Evolutionary conservation across 2,113 vertebrate species (phyloP).

Genomic region (Prunella himalayana): DNA sequence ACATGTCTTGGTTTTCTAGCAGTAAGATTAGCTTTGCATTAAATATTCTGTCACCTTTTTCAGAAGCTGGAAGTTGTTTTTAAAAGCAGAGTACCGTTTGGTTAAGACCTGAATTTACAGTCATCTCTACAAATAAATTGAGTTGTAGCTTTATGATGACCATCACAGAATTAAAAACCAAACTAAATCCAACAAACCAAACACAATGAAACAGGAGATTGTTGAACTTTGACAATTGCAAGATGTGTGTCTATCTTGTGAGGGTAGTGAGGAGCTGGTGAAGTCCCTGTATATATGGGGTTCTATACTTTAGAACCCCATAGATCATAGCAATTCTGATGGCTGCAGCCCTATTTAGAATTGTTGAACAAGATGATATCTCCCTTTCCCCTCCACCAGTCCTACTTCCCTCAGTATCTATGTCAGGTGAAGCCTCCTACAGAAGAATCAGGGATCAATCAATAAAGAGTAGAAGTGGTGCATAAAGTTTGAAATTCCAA

Average conservation of each 20-base stretch:
- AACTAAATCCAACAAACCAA: not conserved
- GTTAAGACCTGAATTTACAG: not conserved
- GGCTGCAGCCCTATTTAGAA: not conserved
- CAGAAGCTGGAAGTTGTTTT: not conserved
- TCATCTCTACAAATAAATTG: not conserved
- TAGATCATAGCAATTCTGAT: not conserved
- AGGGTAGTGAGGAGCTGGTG: not conserved
- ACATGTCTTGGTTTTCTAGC: not conserved
- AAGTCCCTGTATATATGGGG: not conserved
- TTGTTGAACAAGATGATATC: not conserved
- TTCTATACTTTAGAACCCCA: not conserved
- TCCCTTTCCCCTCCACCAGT: not conserved
- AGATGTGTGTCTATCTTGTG: not conserved
- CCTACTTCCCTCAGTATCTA: not conserved
- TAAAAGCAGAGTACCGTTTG: not conserved
- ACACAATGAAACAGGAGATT: not conserved
- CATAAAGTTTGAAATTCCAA: constrained; percentile 15
- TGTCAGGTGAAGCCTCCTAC: not conserved
- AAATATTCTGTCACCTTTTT: not conserved
- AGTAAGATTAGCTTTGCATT: not conserved
- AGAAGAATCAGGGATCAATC: not conserved
- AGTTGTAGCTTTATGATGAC: not conserved
- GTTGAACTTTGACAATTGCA: not conserved
- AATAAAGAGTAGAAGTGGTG: not conserved
- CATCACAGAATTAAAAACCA: not conserved